Conservation (phyloP, 1,140 invertebrate species). For the Mesaphorura yosii region DNA sequence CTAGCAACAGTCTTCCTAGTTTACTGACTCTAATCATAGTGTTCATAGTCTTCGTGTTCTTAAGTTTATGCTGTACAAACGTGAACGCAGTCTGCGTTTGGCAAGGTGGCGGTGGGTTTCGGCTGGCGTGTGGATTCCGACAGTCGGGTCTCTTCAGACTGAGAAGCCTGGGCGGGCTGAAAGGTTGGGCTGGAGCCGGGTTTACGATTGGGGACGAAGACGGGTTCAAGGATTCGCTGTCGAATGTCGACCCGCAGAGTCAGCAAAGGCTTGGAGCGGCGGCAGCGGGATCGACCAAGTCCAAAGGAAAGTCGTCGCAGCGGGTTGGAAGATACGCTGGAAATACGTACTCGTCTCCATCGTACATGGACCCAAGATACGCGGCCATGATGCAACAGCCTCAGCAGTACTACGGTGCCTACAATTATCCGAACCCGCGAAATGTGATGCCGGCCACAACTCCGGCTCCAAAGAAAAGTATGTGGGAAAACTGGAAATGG, state of each 20-base stretch:
- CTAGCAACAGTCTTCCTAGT: no score
- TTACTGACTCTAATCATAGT: background rate
- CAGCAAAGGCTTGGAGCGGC: background rate
- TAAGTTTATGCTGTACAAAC: background rate
- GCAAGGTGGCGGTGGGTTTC: slow-evolving; percentile 73
- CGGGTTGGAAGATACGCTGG: no score
- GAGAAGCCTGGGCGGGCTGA: slow-evolving; percentile 73
- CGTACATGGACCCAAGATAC: background rate
- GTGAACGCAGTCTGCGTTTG: slow-evolving; percentile 57
- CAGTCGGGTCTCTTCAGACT: slow-evolving; percentile 77
- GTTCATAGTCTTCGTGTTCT: background rate
- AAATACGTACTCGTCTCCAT: no score
- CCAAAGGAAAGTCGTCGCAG: slow-evolving; percentile 1
- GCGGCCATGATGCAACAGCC: slow-evolving; percentile 1
- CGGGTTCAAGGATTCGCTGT: slow-evolving; percentile 30
- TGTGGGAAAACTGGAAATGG: slow-evolving; percentile 14
- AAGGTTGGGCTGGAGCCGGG: slow-evolving; percentile 37
- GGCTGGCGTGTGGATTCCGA: slow-evolving; percentile 78
- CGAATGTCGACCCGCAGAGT: slow-evolving; percentile 21
- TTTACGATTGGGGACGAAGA: slow-evolving; percentile 31
- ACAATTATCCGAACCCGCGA: no score
- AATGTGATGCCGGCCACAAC: no score
- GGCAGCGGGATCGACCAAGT: background rate
- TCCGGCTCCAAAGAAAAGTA: slow-evolving; percentile 5
- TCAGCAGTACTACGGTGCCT: slow-evolving; percentile 14